Evolutionary conservation across 2,797 vertebrate species (phyloP).

Genomic region (Hirundo rustica): DNA sequence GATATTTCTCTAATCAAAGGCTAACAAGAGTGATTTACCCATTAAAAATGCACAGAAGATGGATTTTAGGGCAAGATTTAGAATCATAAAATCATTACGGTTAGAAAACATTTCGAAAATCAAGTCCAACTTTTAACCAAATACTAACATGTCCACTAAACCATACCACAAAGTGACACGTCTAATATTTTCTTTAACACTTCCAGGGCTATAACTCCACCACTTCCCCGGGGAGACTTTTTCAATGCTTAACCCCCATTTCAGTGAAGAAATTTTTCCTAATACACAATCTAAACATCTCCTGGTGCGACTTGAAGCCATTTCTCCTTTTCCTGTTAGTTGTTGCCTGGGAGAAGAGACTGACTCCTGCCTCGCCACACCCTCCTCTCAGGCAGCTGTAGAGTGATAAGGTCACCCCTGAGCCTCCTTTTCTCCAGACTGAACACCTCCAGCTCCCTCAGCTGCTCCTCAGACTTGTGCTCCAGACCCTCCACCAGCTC

Average conservation of each 20-base stretch:
- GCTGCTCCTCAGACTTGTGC: neutral
- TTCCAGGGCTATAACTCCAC: neutral
- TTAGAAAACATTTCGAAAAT: neutral
- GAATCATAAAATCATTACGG: neutral
- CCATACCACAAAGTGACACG: neutral
- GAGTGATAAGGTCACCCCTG: rapidly evolving
- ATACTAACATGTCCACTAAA: neutral
- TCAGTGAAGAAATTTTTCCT: neutral
- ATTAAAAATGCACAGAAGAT: neutral
- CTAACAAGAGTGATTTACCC: neutral
- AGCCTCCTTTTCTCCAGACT: neutral
- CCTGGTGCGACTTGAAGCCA: neutral
- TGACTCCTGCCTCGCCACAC: neutral
- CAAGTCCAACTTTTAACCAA: neutral
- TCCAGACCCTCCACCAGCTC: neutral
- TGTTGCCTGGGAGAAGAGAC: neutral
- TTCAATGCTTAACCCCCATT: neutral
- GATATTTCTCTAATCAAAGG: neutral
- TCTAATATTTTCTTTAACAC: neutral
- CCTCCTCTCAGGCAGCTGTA: neutral
- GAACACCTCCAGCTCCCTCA: neutral
- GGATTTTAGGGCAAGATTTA: neutral
- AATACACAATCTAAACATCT: neutral
- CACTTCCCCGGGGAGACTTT: neutral
- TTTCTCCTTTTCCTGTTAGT: neutral